Base-by-base conservation (phyloP, 2,888 invertebrate genomes). In the Chorisops tibialis region DNA sequence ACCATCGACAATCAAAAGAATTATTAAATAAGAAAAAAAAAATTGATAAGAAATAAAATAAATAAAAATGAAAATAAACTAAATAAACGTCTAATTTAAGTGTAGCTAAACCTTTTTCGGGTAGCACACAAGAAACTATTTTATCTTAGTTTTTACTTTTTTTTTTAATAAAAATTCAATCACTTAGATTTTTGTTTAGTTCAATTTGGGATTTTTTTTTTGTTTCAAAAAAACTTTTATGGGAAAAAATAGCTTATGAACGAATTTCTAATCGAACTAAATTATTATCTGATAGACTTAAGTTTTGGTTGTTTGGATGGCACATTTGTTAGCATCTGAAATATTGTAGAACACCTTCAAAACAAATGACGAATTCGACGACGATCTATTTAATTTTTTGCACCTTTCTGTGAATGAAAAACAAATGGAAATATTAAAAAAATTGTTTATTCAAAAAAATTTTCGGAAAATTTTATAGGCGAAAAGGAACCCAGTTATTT, bases 301-400 rank as follows among this genome's bases (percentile, higher is more conserved):
- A n/a, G 22, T 59, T 59, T 60, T 60, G 50, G 24, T 52, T 61
- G 24, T 18, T 51, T 49, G 59, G 48, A 65, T 65, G 63, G 63
- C 65, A 65, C 63, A 65, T 59, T 24, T 54, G 41, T 56, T 54
- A 51, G 60, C 51, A 58, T 59, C 59, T 61, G 43, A 16, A 16
- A 43, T 7, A 45, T 30, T 41, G 43, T 39, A 54, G 48, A 14
- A 14, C 12, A 35, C 21, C 12, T 21, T 9, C 24, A 19, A 21
- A 22, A 21, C 39, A 39, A 50, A 49, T 43, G 18, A 51, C 49
- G 49, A 41, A 51, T 45, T 43, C 39, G 18, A 30, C 14, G 2
- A 11, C 18, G 22, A 37, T 2, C 16, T 24, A 11, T 24, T 54
- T 21, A 35, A 14, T 56, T 50, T 62, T 62, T 12, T 58, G 60